Base-by-base conservation (phyloP, 2,888 invertebrate genomes). In the Amaurobius ferox region DNA sequence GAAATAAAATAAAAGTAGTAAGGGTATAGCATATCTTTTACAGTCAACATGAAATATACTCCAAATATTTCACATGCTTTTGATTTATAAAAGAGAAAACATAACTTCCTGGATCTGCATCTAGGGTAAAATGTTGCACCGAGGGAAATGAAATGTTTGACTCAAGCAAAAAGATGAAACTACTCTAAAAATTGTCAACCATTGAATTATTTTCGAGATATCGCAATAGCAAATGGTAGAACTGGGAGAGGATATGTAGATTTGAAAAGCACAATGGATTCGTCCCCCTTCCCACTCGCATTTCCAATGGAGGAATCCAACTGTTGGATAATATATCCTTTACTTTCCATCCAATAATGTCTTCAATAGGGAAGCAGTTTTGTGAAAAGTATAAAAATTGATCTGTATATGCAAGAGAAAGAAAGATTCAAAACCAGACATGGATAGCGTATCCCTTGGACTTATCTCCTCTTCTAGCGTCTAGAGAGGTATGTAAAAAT, bases 191-290 rank as follows among this genome's bases (percentile, higher is more conserved):
- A 79, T 72, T 79, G 19, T 29, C 40, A 79, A 26, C 30, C 66
- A 79, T 72, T 72, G 70, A 79, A 79, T 79, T 71, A 79, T 66
- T 64, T 44, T 30, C 44, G 61, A 32, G 72, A 64, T 79, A 72
- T 72, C 79, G 72, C 29, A 64, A 79, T 79, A 72, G 79, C 72
- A 79, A 79, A 79, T 79, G 79, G 72, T 35, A 55, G 62, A 71
- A 71, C 70, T 79, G 30, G 62, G n/a, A 55, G 39, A 79, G 32
- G 71, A 72, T 62, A 44, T 72, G 79, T 64, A 72, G 79, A 71
- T 66, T n/a, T 72, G 79, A 71, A 79, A 72, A 79, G 35, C 40
- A 79, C 79, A 79, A 79, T 71, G 66, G 72, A 66, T 44, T 72
- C 35, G 35, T 9, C 6, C 9, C 35, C 6, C 9, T 35, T 44